Evolutionary conservation across 1,140 invertebrate species (phyloP).

Genomic region (Ctenoplectra terminalis): DNA sequence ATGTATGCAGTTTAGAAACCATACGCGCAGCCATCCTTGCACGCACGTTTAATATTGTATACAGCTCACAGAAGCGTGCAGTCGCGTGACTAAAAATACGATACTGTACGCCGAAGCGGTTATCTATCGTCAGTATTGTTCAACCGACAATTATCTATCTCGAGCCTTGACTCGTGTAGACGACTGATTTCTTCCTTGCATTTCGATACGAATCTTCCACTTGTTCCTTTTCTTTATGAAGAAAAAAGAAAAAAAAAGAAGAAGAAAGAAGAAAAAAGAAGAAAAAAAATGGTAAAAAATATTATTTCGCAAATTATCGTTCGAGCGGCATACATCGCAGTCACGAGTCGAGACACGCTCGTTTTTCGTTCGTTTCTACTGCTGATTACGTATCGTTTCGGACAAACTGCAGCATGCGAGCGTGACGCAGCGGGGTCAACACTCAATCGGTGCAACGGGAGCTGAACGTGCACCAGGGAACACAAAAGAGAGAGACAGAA

Average conservation of each 20-base stretch:
- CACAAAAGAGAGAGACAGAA: constrained; percentile 26
- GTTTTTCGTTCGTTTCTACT: neutral
- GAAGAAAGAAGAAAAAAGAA: too few relatives aligned
- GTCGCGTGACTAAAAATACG: constrained; percentile 36
- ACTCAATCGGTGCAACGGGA: constrained; percentile 54
- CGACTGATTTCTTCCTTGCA: neutral
- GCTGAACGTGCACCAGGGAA: constrained; percentile 38
- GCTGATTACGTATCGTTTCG: constrained; percentile 31
- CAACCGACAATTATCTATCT: constrained; percentile 64
- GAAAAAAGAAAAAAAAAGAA: too few relatives aligned
- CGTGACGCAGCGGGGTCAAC: constrained; percentile 55
- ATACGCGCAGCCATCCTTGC: constrained; percentile 46
- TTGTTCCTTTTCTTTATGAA: neutral
- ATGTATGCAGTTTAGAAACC: constrained; percentile 69
- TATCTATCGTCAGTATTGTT: constrained; percentile 70
- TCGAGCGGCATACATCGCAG: neutral
- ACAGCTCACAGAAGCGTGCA: neutral
- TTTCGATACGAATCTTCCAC: neutral
- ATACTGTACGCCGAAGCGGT: constrained; percentile 52
- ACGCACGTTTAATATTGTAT: neutral
- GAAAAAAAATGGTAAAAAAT: neutral
- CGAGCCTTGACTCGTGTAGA: neutral
- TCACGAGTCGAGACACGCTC: neutral
- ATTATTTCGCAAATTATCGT: too few relatives aligned
- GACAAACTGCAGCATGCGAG: constrained; percentile 39